phyloP scores from a whole-genome alignment of 1,140 invertebrate genomes.

The Drosophila mojavensis region DNA sequence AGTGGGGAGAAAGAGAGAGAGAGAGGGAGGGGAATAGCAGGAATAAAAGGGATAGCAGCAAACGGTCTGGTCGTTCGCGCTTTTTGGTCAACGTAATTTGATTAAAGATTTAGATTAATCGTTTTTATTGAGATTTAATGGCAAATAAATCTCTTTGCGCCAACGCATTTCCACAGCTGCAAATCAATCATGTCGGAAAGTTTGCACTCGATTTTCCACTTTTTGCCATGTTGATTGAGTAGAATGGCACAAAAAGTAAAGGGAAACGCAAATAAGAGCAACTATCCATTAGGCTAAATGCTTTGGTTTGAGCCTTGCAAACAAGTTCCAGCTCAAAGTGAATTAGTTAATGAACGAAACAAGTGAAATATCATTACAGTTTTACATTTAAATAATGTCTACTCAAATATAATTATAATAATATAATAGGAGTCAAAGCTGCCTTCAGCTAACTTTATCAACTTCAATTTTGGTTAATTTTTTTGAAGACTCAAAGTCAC shows the following conservation, averaged over 20 bases:
- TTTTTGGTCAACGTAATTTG: slow-evolving; percentile 60
- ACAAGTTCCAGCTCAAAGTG: background rate
- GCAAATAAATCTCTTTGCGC: slow-evolving; percentile 55
- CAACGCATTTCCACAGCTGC: slow-evolving; percentile 26
- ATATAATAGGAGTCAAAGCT: no score
- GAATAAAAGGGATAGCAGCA: background rate
- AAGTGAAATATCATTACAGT: background rate
- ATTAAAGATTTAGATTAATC: slow-evolving; percentile 82
- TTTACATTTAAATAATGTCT: no score
- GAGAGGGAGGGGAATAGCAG: background rate
- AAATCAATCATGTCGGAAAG: slow-evolving; percentile 70
- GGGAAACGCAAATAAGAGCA: slow-evolving; percentile 11
- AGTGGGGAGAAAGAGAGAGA: background rate
- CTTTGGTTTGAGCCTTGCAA: slow-evolving; percentile 17
- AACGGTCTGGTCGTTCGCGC: slow-evolving; percentile 25
- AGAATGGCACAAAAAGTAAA: background rate
- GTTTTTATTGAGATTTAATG: slow-evolving; percentile 74
- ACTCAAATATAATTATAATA: no score
- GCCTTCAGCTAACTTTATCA: no score
- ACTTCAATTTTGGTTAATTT: no score
- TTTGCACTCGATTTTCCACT: slow-evolving; percentile 17
- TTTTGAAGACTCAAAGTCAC: no score
- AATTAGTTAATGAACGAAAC: slow-evolving; percentile 19
- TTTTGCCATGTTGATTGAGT: slow-evolving; percentile 24
- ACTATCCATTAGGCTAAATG: slow-evolving; percentile 73